These are phyloP conservation scores for Nysson spinosus DNA, from an alignment of 2,888 invertebrate species.

Conservation along the genomic window DNA sequence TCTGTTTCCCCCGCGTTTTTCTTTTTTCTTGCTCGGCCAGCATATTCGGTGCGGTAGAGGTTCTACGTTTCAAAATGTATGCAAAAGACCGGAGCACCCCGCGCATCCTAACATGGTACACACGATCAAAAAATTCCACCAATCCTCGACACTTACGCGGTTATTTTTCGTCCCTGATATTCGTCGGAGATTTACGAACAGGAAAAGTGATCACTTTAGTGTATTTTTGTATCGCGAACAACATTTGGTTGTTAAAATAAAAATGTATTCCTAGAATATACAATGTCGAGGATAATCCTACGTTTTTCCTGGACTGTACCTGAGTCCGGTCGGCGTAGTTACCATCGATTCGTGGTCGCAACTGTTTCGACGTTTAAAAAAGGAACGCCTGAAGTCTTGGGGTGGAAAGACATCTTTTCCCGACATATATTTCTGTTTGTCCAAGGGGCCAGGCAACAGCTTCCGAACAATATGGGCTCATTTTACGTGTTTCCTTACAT, in stretches of 20 bases:
- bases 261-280: not conserved
- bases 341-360: slow-evolving; percentile 77
- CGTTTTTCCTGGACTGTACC: slow-evolving; percentile 71
- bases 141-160: slow-evolving; percentile 9
- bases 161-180: not conserved
- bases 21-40: slow-evolving; percentile 58
- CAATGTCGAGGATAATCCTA: slow-evolving; percentile 22
- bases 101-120: slow-evolving; percentile 76
- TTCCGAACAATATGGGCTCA: slow-evolving; percentile 66
- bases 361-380: slow-evolving; percentile 76
- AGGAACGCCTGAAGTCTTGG: slow-evolving; percentile 69
- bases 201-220: not conserved
- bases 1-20: slow-evolving; percentile 46
- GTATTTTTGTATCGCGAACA: too few relatives aligned
- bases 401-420: slow-evolving; percentile 72
- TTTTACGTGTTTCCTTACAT: slow-evolving; percentile 59
- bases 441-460: slow-evolving; percentile 68
- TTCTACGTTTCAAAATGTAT: slow-evolving; percentile 75
- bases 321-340: slow-evolving; percentile 75
- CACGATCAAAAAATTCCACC: slow-evolving; percentile 62
- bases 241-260: too few relatives aligned
- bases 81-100: slow-evolving; percentile 74
- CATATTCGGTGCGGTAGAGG: slow-evolving; percentile 69
- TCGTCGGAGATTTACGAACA: not conserved
- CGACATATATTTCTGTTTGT: slow-evolving; percentile 75